Base-by-base conservation (phyloP, 2,113 vertebrate genomes). In the Serranochromis macrocephalus region DNA sequence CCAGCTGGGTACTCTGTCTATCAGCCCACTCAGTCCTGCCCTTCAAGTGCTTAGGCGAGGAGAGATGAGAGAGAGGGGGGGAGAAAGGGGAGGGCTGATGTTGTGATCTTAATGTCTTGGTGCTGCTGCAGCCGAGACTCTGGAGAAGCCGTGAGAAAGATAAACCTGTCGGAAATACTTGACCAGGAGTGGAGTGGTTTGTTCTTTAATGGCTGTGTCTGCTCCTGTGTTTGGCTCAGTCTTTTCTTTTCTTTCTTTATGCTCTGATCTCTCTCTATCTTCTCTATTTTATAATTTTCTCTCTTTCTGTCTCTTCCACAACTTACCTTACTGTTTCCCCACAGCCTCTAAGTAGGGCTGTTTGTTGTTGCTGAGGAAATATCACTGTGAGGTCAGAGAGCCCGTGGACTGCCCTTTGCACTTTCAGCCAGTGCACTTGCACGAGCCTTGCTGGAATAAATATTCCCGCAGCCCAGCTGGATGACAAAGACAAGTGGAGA, bases 401-500 rank as follows among this genome's bases (percentile, higher is more conserved):
- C 86, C 89, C n/a, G 80, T 85, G 89, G 88, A 89, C 83, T 92
- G 87, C 87, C 88, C 90, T 91, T 86, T 90, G 93, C 88, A 89
- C 93, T 90, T 89, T 92, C 73, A 93, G 88, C 71, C 36, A 84
- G 40, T 49, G 45, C 86, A 79, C 89, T 87, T 61, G 85, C 83
- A 73, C 75, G 45, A 90, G 90, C 85, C 88, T 89, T 66, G 14
- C 45, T 45, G 88, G 88, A 93, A 92, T 82, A 83, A 68, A 83
- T 26, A 11, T 61, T 82, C 88, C 85, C 88, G 63, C 87, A 75
- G 88, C 89, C 82, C 88, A 58, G 57, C 54, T 58, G 86, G 91
- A 92, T 29, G 87, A 85, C 86, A 85, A 84, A 88, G 92, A 92
- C 91, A 85, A 94, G 89, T 88, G 89, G 90, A 93, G 92, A 94